Conservation (phyloP, 2,113 vertebrate genomes). For the Telmatochromis brachygnathus region DNA sequence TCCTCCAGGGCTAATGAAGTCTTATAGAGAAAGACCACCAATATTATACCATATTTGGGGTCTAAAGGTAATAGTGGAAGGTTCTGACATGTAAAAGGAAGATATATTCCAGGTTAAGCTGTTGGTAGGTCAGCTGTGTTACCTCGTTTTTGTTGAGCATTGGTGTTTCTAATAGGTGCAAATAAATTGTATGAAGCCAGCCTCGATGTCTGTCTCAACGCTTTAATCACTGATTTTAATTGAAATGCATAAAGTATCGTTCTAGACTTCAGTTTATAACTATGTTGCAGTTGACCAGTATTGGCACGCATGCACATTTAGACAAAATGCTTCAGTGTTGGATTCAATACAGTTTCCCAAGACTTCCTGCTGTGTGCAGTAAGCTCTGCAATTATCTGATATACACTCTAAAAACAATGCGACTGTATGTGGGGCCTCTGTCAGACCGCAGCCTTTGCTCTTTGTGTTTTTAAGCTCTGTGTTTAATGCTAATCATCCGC, state of each 20-base stretch:
- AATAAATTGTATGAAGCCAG: not conserved
- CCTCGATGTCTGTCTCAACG: not conserved
- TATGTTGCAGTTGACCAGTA: not conserved
- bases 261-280: not conserved
- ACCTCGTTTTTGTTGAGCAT: not conserved
- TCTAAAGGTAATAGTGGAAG: not conserved
- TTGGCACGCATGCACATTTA: not conserved
- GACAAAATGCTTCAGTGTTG: not conserved
- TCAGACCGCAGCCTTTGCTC: not conserved
- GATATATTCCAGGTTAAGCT: not conserved
- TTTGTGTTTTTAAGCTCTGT: not conserved
- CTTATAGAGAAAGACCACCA: not conserved
- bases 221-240: not conserved
- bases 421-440: not conserved
- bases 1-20: not conserved
- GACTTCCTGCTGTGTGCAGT: not conserved
- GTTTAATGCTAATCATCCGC: constrained; percentile 31
- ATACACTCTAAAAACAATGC: not conserved
- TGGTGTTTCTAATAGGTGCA: not conserved
- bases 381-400: not conserved
- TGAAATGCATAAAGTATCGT: not conserved
- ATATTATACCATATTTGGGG: not conserved
- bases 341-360: not conserved
- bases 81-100: not conserved
- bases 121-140: not conserved